Conservation (phyloP, 2,113 vertebrate species). For the Dolichotis patagonum region DNA sequence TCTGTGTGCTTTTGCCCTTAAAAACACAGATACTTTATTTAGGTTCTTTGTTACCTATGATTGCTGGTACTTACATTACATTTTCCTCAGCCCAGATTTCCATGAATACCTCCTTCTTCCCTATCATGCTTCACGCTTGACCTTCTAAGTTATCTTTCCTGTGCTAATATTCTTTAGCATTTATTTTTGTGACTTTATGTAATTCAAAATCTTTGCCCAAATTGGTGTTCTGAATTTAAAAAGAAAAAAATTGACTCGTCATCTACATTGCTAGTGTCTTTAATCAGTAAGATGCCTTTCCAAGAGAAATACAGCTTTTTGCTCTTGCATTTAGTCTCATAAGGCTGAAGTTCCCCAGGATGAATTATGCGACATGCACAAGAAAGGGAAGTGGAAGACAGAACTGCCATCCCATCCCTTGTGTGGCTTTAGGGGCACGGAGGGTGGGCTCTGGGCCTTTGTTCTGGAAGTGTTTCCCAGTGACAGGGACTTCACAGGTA, state of each 20-base stretch:
- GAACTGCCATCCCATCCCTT: neutral
- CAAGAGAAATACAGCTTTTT: neutral
- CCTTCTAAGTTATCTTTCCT: neutral
- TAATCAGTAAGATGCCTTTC: conserved; percentile 4
- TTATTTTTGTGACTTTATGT: neutral
- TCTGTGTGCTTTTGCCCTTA: neutral
- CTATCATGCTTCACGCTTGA: neutral
- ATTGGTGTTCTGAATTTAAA: neutral
- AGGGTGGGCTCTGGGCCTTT: neutral
- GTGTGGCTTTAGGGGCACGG: neutral
- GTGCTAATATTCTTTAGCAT: neutral
- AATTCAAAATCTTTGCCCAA: neutral
- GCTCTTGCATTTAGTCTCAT: neutral
- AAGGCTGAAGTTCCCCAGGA: neutral
- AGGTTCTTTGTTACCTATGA: neutral
- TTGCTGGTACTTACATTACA: neutral
- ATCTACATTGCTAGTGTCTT: neutral
- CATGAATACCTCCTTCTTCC: neutral
- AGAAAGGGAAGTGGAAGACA: neutral
- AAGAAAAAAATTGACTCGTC: neutral
- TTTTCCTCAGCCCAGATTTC: neutral
- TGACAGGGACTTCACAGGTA: neutral
- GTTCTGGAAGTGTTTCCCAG: neutral
- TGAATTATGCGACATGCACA: neutral
- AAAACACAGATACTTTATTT: neutral